Conservation (phyloP, 2,797 vertebrate species). For the Pelodytes ibericus region DNA sequence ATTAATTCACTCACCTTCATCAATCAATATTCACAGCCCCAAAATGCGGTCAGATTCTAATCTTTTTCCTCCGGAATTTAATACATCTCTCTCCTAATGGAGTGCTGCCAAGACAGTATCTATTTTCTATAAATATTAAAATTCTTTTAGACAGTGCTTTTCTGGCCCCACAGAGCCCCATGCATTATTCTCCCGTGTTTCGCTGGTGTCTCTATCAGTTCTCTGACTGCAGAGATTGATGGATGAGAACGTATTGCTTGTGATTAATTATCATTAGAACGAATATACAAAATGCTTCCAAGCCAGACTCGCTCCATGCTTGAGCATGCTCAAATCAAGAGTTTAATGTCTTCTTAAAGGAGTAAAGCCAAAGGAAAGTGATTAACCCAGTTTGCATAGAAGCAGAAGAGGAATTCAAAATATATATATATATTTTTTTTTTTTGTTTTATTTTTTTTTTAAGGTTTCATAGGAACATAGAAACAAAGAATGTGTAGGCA, state of each 20-base stretch:
- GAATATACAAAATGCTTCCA: not conserved
- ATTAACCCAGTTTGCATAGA: no score
- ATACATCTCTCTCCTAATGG: slow-evolving; percentile 24
- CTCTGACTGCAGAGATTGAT: not conserved
- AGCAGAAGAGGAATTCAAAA: no score
- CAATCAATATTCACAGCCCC: slow-evolving; percentile 36
- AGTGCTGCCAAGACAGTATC: not conserved
- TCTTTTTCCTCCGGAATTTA: slow-evolving; percentile 24
- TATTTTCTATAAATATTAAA: slow-evolving; percentile 13
- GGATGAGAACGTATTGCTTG: not conserved
- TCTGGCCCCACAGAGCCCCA: not conserved
- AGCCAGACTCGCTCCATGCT: not conserved
- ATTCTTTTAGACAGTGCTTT: not conserved
- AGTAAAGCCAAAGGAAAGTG: no score
- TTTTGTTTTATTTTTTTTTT: no score
- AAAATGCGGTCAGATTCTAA: slow-evolving; percentile 28
- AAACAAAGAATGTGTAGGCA: no score
- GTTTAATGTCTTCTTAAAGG: no score
- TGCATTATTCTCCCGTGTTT: not conserved
- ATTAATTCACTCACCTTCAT: slow-evolving; percentile 23
- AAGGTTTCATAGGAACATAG: no score
- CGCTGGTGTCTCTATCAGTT: not conserved
- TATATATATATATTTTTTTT: no score
- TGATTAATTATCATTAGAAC: slow-evolving; percentile 2
- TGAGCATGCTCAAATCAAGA: no score